phyloP scores from a whole-genome alignment of 2,888 invertebrate species.

The Rotaria macrura region DNA sequence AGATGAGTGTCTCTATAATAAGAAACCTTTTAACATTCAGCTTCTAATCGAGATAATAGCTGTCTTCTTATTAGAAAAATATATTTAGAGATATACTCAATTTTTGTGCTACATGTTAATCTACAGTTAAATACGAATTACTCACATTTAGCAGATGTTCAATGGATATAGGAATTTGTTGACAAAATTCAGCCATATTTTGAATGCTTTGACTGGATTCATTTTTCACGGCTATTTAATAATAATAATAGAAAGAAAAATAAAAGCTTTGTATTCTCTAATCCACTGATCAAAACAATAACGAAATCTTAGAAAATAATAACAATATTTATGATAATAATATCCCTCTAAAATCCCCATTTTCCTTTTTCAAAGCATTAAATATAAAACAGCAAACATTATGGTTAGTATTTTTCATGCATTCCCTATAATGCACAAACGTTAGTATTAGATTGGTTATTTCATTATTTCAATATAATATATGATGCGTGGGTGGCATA shows the following conservation, averaged over 20 bases:
- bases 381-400: neutral
- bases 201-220: neutral
- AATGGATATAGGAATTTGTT: constrained; percentile 39
- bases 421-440: neutral
- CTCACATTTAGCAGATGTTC: constrained; percentile 44
- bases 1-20: too few species aligned
- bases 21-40: too few species aligned
- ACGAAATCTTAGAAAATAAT: too few species aligned
- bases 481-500: neutral
- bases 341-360: too few species aligned
- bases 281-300: neutral
- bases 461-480: too few species aligned
- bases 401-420: neutral
- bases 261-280: neutral
- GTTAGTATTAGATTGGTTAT: neutral
- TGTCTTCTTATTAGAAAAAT: too few species aligned
- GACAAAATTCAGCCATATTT: constrained; percentile 40
- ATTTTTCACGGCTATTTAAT: neutral
- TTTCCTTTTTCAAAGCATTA: neutral
- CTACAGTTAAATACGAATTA: neutral
- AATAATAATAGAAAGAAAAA: neutral
- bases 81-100: too few species aligned
- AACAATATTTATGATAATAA: too few species aligned
- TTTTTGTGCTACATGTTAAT: too few species aligned
- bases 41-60: too few species aligned